Conservation (phyloP, 1,140 invertebrate species). For the Papilio xuthus region DNA sequence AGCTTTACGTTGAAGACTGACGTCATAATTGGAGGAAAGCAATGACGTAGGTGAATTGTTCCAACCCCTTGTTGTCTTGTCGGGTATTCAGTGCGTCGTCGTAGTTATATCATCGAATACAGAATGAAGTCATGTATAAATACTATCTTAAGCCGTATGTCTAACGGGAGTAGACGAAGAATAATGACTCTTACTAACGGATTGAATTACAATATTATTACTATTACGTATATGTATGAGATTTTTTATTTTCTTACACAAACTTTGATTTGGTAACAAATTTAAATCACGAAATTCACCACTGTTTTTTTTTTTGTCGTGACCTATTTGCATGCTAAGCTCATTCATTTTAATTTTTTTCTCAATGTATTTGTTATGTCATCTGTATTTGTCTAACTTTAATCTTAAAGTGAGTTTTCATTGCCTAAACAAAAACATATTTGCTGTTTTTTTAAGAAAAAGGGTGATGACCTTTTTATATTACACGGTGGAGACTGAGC, state of each 20-base stretch:
- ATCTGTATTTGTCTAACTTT: too few relatives aligned
- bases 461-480: too few relatives aligned
- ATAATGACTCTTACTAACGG: not conserved
- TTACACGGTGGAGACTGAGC: too few relatives aligned
- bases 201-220: not conserved
- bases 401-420: too few relatives aligned
- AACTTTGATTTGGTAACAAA: not conserved
- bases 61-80: not conserved
- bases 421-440: too few relatives aligned
- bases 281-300: not conserved
- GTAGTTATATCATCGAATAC: not conserved
- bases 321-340: not conserved
- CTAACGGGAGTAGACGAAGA: slow-evolving; percentile 1
- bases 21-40: not conserved
- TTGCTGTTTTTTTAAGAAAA: too few relatives aligned
- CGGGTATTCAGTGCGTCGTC: not conserved
- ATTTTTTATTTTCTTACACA: not conserved
- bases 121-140: not conserved
- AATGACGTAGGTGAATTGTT: not conserved
- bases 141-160: not conserved
- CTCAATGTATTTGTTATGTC: not conserved
- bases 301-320: not conserved
- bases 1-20: not conserved
- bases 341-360: not conserved
- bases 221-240: not conserved